Conservation (phyloP, 2,888 invertebrate genomes). For the Dendrolimus houi region DNA sequence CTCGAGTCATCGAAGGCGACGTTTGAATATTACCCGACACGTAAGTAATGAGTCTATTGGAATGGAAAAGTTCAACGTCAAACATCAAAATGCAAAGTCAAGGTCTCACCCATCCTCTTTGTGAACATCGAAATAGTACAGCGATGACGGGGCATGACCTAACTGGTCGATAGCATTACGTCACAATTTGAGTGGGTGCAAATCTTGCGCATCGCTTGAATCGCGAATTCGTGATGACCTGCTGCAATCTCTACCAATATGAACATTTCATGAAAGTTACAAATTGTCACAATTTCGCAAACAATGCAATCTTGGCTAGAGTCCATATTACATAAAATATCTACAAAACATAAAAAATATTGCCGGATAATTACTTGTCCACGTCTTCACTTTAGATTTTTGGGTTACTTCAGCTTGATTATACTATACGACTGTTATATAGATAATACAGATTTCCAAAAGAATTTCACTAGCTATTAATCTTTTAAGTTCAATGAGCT, state of each 20-base stretch:
- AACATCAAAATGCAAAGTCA: constrained; percentile 19
- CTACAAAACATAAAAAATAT: not conserved
- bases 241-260: constrained; percentile 15
- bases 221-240: not conserved
- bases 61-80: constrained; percentile 13
- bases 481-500: too few relatives aligned
- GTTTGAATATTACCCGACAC: not conserved
- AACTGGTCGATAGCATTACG: constrained; percentile 11
- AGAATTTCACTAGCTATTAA: too few relatives aligned
- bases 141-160: constrained; percentile 17
- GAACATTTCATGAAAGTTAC: not conserved
- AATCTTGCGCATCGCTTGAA: not conserved
- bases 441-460: too few relatives aligned
- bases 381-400: not conserved
- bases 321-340: not conserved
- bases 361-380: not conserved
- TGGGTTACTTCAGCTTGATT: too few relatives aligned
- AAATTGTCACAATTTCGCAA: constrained; percentile 11
- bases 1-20: not conserved
- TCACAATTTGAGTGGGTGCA: constrained; percentile 7
- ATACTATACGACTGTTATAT: too few relatives aligned
- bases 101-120: constrained; percentile 17
- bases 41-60: not conserved
- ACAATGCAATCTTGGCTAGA: constrained; percentile 2
- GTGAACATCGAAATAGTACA: constrained; percentile 15